These are phyloP conservation scores for Heliconius cydno DNA, from an alignment of 2,888 invertebrate species.

Conservation along the genomic window DNA sequence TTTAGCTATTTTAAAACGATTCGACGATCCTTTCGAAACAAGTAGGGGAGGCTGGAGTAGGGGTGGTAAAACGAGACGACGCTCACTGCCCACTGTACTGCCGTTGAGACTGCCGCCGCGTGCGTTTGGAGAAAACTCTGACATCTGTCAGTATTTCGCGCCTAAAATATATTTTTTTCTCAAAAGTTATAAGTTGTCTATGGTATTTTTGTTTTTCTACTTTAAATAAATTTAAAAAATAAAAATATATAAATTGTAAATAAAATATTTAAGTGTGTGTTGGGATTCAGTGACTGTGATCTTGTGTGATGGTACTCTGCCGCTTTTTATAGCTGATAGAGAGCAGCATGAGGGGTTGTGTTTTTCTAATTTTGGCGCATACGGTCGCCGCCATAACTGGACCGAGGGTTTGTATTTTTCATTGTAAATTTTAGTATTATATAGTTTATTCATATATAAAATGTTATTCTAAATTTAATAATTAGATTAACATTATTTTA, in stretches of 20 bases:
- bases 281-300: constrained; percentile 56
- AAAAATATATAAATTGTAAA: background rate
- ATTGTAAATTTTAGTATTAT: background rate
- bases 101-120: constrained; percentile 66
- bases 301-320: constrained; percentile 80
- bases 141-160: constrained; percentile 51
- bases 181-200: constrained; percentile 48
- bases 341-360: constrained; percentile 77
- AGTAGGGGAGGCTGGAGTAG: constrained; percentile 76
- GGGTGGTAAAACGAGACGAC: constrained; percentile 79
- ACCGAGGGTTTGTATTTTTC: constrained; percentile 68
- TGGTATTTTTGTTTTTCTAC: constrained; percentile 56
- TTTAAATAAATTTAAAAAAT: background rate
- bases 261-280: constrained; percentile 46
- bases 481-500: too few relatives aligned
- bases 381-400: constrained; percentile 78
- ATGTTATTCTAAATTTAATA: too few relatives aligned
- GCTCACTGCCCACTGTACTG: constrained; percentile 69
- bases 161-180: constrained; percentile 42
- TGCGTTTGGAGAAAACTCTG: constrained; percentile 59
- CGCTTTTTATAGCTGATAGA: constrained; percentile 65
- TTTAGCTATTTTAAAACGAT: constrained; percentile 57
- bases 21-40: constrained; percentile 77
- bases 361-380: constrained; percentile 77
- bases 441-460: background rate